Base-by-base conservation (phyloP, 92 coral and sea anemone genomes). In the Epizoanthus fatuus region DNA sequence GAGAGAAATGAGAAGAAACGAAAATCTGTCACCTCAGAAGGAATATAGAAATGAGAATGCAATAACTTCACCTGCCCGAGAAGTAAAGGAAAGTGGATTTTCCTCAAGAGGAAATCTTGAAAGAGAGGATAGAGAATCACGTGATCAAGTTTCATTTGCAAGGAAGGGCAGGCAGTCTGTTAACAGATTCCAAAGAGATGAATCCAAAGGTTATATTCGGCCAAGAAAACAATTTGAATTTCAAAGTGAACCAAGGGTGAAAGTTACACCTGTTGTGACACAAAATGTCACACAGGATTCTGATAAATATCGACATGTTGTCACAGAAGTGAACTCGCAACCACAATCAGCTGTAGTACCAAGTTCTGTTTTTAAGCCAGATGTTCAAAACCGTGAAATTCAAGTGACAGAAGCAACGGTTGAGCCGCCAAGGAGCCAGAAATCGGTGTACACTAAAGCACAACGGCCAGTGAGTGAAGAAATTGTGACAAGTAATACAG, bases 101-200 rank as follows among this genome's bases (percentile, higher is more conserved):
- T 60, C 44, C 7, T 62, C 56, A 20, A 60, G 52, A 11, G 7
- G 63, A 54, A 19, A 42, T 60, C 0, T 62, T 42, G 53, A 40
- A 35, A 74, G 20, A 35, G 79, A 35, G 8, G 47, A 54, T 54
- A 32, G 53, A 35, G 10, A 12, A 42, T 25, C 20, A 77, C 57
- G 3, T 7, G 57, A 5, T 4, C 29, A 19, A 7, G 37, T 44
- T 11, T 40, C 20, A 20, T 60, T 39, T 42, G 56, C 70, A 42
- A 1, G 19, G 0, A 77, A 22, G 29, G 82, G 82, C 56, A 77
- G 82, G 53, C 70, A 77, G 42, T 77, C 82, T 59, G 71, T 77
- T 60, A 55, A 69, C 29, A 77, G 57, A 9, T 77, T 58, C 47
- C 20, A 62, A 29, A 60, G 57, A 8, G 22, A 35, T 39, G 40